Evolutionary conservation across 2,888 invertebrate genomes (phyloP), one percentile per base, ranked within the genome.

Genomic region (Palloptera scutellata): DNA sequence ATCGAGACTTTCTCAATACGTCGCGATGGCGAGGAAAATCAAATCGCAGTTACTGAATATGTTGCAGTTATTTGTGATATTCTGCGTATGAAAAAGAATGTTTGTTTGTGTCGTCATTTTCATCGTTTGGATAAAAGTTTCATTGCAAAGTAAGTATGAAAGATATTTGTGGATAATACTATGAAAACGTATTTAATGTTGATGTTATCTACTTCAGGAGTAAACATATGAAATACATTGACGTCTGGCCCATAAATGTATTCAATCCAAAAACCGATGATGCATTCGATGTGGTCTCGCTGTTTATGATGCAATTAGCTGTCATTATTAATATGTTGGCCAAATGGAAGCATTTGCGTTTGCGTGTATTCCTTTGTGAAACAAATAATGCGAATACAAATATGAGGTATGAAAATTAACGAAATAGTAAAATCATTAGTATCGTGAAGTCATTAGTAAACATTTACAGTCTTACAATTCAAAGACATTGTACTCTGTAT

Each of bases 241-340:
- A 99, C 86, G 97, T 99, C 5, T 99, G 98, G 98, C 95, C 98
- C 1, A 92, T 97, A 1, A 97, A 98, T 83, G 91, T 97, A 74
- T 90, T 97, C 73, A 87, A 90, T 78, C 95, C 91, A 70, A 90
- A 86, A 69, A 90, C 89, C 83, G 91, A 88, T 79, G 93, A 90
- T 85, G 91, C 91, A 64, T 97, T 97, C 86, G 95, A 96, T 74
- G 95, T 94, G 72, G 94, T 95, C 3, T 91, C 96, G 12, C 87
- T 98, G 71, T 99, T 99, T 86, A 93, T 98, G 88, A 91, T 99
- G 84, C 99, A 99, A 79, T 86, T 99, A 72, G 96, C 98, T 0
- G 98, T 98, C 75, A 97, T 99, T 63, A 91, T 97, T 64, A 92
- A 95, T 76, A 97, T 97, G 89, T 92, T 95, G 20, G 89, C 92